phyloP scores from a whole-genome alignment of 2,113 vertebrate species.

The Felis chaus region DNA sequence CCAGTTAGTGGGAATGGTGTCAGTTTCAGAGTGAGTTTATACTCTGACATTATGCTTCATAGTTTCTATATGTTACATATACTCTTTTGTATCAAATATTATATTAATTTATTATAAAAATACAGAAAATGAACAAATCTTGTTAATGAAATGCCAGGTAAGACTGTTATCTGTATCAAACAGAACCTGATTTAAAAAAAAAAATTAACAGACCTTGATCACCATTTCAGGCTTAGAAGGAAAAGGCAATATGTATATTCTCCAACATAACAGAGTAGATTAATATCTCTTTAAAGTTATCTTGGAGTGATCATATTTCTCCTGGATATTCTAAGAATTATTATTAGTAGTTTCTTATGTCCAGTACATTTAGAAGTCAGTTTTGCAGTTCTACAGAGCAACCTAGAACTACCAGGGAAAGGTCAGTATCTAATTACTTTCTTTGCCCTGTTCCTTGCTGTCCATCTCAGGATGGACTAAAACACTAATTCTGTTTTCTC shows the following conservation, averaged over 20 bases:
- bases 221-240: not conserved
- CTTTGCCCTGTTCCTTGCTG: not conserved
- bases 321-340: not conserved
- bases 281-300: not conserved
- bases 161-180: not conserved
- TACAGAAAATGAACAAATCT: not conserved
- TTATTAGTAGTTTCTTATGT: not conserved
- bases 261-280: not conserved
- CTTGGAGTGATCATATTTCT: not conserved
- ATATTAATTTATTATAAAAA: not conserved
- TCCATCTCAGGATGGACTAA: not conserved
- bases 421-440: not conserved
- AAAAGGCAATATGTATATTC: not conserved
- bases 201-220: not conserved
- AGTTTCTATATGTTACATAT: not conserved
- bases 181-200: not conserved
- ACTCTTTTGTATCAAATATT: not conserved
- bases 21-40: not conserved
- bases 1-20: not conserved
- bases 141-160: not conserved
- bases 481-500: not conserved
- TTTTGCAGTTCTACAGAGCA: not conserved
- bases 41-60: not conserved
- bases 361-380: not conserved
- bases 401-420: not conserved